Evolutionary conservation across 2,113 vertebrate genomes (phyloP).

Genomic region (Pelodiscus sinensis): DNA sequence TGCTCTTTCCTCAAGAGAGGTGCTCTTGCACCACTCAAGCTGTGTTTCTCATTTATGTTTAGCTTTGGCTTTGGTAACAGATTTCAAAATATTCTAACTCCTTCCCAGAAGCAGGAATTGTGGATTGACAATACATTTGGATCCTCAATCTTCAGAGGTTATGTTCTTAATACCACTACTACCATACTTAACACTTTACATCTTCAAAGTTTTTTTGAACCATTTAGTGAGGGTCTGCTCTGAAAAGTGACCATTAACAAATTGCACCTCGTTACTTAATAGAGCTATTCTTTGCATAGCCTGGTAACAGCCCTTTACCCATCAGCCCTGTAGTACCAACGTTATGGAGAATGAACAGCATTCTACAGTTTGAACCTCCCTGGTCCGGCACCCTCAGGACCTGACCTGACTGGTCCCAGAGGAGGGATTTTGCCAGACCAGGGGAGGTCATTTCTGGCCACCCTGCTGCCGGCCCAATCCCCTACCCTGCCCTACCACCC

Average conservation of each 20-base stretch:
- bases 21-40: conserved; percentile 27
- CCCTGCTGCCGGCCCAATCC: too few species aligned
- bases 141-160: neutral
- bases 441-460: too few species aligned
- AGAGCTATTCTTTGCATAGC: conserved; percentile 37
- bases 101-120: conserved; percentile 55
- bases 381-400: too few species aligned
- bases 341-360: conserved; percentile 12
- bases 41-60: conserved; percentile 69
- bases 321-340: conserved; percentile 51
- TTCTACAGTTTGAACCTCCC: neutral
- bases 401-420: too few species aligned
- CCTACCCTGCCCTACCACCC: too few species aligned
- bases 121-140: conserved; percentile 21
- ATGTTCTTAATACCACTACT: conserved; percentile 39
- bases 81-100: conserved; percentile 37
- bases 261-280: conserved; percentile 50
- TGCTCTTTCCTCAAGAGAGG: conserved; percentile 27
- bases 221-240: neutral
- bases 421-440: too few species aligned
- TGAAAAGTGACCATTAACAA: conserved; percentile 59
- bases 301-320: conserved; percentile 51
- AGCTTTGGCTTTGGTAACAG: conserved; percentile 50
- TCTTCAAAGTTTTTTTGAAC: conserved; percentile 15
- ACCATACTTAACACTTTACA: conserved; percentile 48